A percentile compares a stretch with the other conserved stretches of the same genome.
These are phyloP conservation scores for Graptemys geographica DNA, from an alignment of 2,797 vertebrate genomes.

Conservation along the genomic window DNA sequence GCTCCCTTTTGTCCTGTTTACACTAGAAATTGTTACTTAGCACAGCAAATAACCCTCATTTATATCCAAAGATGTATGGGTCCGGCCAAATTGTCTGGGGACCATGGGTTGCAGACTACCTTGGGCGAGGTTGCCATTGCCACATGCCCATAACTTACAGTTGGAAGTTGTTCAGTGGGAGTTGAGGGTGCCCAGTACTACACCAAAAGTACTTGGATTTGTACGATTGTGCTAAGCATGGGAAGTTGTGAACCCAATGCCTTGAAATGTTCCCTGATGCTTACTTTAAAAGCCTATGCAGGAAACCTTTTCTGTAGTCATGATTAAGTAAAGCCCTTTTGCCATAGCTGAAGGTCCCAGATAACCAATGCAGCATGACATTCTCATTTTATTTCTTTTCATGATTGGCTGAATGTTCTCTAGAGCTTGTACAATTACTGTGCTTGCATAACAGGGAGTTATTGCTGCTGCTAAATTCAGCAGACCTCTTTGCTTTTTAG, in stretches of 20 bases:
- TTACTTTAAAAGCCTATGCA: neutral
- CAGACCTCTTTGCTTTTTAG: neutral
- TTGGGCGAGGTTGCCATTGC: neutral
- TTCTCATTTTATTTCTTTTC: neutral
- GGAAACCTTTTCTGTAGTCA: neutral
- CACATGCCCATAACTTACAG: neutral
- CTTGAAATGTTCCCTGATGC: neutral
- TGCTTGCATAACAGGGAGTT: neutral
- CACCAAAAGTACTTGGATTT: neutral
- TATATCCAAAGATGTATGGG: neutral
- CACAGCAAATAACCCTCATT: neutral
- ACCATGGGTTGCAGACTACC: neutral
- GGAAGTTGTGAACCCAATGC: neutral
- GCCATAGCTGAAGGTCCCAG: neutral
- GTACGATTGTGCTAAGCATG: neutral
- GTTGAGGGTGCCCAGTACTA: neutral
- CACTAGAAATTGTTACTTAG: neutral
- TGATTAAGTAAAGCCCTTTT: neutral
- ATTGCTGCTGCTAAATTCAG: neutral
- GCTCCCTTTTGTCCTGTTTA: neutral
- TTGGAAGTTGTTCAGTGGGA: neutral
- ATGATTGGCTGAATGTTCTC: neutral
- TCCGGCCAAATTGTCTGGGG: neutral
- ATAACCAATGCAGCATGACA: neutral
- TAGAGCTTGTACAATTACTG: neutral